Percentiles rank a stretch among this genome's conserved stretches.
These are phyloP conservation scores for Nixonia krombeini DNA, from an alignment of 1,140 invertebrate genomes.

Conservation along the genomic window DNA sequence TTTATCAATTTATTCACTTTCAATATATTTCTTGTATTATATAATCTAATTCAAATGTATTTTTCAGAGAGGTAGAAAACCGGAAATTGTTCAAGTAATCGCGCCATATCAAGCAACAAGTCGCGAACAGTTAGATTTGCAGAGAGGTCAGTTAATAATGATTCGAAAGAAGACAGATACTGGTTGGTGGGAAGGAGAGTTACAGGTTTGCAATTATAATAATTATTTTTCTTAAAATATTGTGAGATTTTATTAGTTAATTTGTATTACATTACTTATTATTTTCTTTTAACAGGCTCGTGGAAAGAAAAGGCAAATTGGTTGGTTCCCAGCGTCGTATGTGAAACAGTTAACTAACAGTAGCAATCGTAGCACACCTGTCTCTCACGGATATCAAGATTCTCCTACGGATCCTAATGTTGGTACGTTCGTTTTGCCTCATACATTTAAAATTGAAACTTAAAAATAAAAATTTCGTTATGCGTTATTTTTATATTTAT, in stretches of 20 bases:
- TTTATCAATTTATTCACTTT: too few species aligned
- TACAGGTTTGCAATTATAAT: slow-evolving; percentile 77
- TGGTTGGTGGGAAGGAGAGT: slow-evolving; percentile 99
- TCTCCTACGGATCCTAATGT: slow-evolving; percentile 69
- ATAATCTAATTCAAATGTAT: slow-evolving; percentile 12
- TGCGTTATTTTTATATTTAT: slow-evolving; percentile 5
- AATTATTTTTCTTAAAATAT: slow-evolving; percentile 6
- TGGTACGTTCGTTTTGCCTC: slow-evolving; percentile 53
- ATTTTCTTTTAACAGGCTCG: slow-evolving; percentile 76
- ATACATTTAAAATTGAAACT: too few species aligned
- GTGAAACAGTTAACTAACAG: slow-evolving; percentile 85
- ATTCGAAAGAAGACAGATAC: slow-evolving; percentile 96
- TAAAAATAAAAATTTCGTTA: too few species aligned
- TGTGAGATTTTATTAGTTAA: neutral
- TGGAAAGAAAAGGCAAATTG: slow-evolving; percentile 94
- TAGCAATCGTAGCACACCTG: slow-evolving; percentile 82
- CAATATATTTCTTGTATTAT: too few species aligned
- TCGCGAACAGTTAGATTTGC: slow-evolving; percentile 89
- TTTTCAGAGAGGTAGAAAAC: slow-evolving; percentile 77
- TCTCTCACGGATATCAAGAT: slow-evolving; percentile 76
- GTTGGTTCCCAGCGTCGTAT: slow-evolving; percentile 98
- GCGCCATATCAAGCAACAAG: slow-evolving; percentile 91
- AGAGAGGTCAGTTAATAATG: slow-evolving; percentile 94
- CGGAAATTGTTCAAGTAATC: slow-evolving; percentile 91
- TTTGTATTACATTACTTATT: slow-evolving; percentile 14